These are phyloP conservation scores for Phylloscopus whistleri DNA, from an alignment of 2,113 vertebrate species.

Conservation along the genomic window DNA sequence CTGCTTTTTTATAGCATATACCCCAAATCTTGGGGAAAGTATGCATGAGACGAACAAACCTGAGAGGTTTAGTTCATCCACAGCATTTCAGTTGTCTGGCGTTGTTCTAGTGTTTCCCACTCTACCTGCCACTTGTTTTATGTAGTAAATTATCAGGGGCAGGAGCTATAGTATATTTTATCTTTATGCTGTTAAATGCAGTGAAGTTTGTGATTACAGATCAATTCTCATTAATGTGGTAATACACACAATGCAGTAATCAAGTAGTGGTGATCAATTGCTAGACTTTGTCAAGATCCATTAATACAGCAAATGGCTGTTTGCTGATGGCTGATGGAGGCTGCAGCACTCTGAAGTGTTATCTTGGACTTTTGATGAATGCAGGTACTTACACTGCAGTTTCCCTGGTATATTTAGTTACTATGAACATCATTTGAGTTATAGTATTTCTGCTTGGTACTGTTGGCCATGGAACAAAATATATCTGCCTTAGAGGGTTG, in stretches of 20 bases:
- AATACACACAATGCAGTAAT: neutral
- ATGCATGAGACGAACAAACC: neutral
- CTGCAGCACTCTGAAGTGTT: neutral
- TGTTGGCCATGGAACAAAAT: neutral
- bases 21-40: neutral
- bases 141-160: neutral
- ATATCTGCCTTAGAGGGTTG: neutral
- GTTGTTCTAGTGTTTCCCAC: neutral
- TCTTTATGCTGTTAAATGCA: neutral
- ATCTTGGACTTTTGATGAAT: neutral
- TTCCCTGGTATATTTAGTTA: neutral
- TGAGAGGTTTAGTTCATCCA: neutral
- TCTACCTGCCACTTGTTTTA: neutral
- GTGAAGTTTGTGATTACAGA: neutral
- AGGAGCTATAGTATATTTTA: neutral
- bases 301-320: neutral
- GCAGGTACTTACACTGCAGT: neutral
- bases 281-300: neutral
- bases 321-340: neutral
- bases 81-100: neutral
- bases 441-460: constrained; percentile 13
- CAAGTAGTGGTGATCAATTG: neutral
- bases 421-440: neutral
- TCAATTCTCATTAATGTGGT: neutral
- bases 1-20: neutral